Percentiles rank a stretch among this genome's conserved stretches.
Conservation (phyloP, 2,888 invertebrate genomes). For the Heliconius hortense region DNA sequence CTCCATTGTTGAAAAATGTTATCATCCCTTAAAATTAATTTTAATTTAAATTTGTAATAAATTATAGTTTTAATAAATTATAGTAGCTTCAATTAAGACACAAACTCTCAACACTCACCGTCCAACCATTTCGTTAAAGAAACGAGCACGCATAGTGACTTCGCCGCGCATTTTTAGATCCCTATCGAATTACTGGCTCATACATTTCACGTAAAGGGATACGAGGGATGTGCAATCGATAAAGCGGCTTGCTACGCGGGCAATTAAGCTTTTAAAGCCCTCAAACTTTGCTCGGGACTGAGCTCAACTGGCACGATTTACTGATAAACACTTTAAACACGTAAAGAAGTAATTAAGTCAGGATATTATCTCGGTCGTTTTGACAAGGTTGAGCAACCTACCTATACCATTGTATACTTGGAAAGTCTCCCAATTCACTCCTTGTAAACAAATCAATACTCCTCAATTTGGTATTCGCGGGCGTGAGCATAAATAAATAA, state of each 20-base stretch:
- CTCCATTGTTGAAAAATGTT: conserved; percentile 52
- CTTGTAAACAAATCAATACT: conserved; percentile 81
- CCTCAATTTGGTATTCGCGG: conserved; percentile 62
- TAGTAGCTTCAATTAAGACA: conserved; percentile 39
- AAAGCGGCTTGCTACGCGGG: conserved; percentile 67
- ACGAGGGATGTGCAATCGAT: conserved; percentile 69
- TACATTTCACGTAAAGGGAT: conserved; percentile 56
- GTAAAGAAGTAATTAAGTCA: conserved; percentile 72
- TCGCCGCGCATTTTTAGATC: conserved; percentile 66
- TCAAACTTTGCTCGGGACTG: conserved; percentile 60
- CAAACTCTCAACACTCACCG: conserved; percentile 61
- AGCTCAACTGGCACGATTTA: conserved; percentile 64
- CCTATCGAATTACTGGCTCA: conserved; percentile 58
- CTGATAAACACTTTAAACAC: conserved; percentile 71
- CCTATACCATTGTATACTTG: conserved; percentile 55
- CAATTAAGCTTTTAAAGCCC: conserved; percentile 69
- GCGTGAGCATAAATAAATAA: conserved; percentile 52
- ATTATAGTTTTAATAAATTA: not conserved
- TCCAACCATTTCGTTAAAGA: conserved; percentile 59
- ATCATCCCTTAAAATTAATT: conserved; percentile 56
- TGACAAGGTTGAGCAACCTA: conserved; percentile 70
- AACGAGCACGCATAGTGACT: conserved; percentile 58
- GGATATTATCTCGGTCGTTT: conserved; percentile 75
- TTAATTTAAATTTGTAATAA: conserved; percentile 41
- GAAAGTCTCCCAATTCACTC: conserved; percentile 56